Evolutionary conservation across 2,797 vertebrate species (phyloP).

Genomic region (Chloroceryle amazona): DNA sequence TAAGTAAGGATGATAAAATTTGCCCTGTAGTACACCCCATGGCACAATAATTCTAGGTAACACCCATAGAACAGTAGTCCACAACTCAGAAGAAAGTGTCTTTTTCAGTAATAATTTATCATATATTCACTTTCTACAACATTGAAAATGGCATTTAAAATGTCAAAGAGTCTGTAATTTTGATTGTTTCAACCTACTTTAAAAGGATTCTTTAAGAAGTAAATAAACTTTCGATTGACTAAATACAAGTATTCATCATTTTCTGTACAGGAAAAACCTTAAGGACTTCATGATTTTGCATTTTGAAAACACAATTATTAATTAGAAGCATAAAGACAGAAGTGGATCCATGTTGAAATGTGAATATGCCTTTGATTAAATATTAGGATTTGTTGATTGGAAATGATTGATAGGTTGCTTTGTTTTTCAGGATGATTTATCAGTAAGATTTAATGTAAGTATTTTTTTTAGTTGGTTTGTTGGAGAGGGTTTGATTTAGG

Average conservation of each 20-base stretch:
- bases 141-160: not conserved
- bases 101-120: not conserved
- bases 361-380: slow-evolving; percentile 57
- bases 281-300: slow-evolving; percentile 39
- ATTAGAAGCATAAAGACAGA: slow-evolving; percentile 58
- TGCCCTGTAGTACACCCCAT: not conserved
- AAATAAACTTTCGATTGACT: slow-evolving; percentile 15
- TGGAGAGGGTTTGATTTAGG: not conserved
- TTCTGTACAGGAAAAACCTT: slow-evolving; percentile 32
- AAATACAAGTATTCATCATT: slow-evolving; percentile 16
- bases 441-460: not conserved
- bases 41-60: not conserved
- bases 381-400: slow-evolving; percentile 51
- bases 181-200: not conserved
- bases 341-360: slow-evolving; percentile 37
- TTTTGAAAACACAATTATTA: slow-evolving; percentile 59
- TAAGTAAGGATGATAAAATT: not conserved
- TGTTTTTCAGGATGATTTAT: slow-evolving; percentile 17
- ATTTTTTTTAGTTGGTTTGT: not conserved
- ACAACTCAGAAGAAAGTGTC: not conserved
- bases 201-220: not conserved
- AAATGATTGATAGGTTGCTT: slow-evolving; percentile 46
- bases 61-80: not conserved
- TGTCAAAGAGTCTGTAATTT: not conserved
- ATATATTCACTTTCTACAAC: not conserved